Conservation (phyloP, 2,113 vertebrate genomes). For the Anas platyrhynchos region DNA sequence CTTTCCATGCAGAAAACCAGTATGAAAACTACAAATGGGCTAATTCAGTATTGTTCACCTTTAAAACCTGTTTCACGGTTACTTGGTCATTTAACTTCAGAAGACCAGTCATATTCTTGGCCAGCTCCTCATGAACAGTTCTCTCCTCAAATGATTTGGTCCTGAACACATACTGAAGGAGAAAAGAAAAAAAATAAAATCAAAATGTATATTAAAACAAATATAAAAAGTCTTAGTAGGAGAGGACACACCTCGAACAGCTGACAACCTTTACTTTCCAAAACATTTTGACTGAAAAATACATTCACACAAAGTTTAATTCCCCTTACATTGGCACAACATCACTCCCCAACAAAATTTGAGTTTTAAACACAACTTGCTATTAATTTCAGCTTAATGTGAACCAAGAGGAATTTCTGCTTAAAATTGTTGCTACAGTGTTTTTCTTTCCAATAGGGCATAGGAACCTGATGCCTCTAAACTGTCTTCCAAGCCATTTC, state of each 20-base stretch:
- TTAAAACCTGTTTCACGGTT: slow-evolving; percentile 89
- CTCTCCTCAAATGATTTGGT: slow-evolving; percentile 86
- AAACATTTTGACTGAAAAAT: not conserved
- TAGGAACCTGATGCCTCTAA: not conserved
- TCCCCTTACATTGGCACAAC: not conserved
- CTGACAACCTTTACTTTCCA: not conserved
- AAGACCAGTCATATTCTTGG: slow-evolving; percentile 89
- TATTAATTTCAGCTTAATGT: not conserved
- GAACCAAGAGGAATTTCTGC: not conserved
- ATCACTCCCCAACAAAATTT: not conserved
- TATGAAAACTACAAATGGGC: not conserved
- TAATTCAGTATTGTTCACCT: slow-evolving; percentile 77
- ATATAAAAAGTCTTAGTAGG: not conserved
- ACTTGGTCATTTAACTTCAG: slow-evolving; percentile 90
- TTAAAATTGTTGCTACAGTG: not conserved
- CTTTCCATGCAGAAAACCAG: not conserved
- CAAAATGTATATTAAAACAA: not conserved
- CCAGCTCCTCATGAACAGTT: slow-evolving; percentile 92
- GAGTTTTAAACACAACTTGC: not conserved
- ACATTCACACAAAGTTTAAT: not conserved
- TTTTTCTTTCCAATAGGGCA: not conserved
- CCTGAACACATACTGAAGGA: slow-evolving; percentile 91
- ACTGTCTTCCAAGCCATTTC: slow-evolving; percentile 6
- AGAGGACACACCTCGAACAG: not conserved
- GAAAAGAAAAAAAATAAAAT: not conserved